Percentiles rank a stretch among this genome's conserved stretches.
Conservation (phyloP, 2,888 invertebrate species). For the Cotesia congregata region DNA sequence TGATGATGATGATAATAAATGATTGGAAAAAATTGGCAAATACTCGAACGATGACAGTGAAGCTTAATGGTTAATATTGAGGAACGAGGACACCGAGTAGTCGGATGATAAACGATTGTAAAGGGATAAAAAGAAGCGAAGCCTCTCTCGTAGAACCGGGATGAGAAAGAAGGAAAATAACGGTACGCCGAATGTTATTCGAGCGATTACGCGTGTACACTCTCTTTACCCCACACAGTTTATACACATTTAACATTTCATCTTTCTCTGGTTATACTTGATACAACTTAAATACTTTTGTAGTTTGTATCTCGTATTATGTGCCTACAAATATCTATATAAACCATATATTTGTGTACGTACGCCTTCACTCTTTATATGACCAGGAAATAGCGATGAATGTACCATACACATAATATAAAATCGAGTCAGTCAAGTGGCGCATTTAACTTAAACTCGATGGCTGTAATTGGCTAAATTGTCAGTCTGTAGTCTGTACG, state of each 20-base stretch:
- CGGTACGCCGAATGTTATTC: conserved; percentile 40
- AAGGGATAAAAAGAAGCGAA: background rate
- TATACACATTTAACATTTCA: background rate
- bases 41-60: conserved; percentile 6
- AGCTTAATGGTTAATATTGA: background rate
- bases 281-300: conserved; percentile 12
- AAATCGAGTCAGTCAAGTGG: conserved; percentile 31
- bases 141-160: no score
- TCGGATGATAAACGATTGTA: conserved; percentile 11
- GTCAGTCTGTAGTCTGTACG: conserved; percentile 25
- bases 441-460: conserved; percentile 13
- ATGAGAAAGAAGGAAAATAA: conserved; percentile 20
- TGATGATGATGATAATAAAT: background rate
- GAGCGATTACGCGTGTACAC: conserved; percentile 31
- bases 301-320: background rate
- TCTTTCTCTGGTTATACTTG: background rate
- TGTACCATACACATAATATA: conserved; percentile 11
- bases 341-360: conserved; percentile 19
- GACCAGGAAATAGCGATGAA: conserved; percentile 40
- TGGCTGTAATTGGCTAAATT: conserved; percentile 47
- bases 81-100: conserved; percentile 5
- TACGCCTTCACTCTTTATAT: conserved; percentile 36
- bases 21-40: background rate
- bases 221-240: conserved; percentile 13
- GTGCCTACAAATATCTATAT: background rate